Evolutionary conservation across 2,888 invertebrate genomes (phyloP).

Genomic region (Synergus gifuensis): DNA sequence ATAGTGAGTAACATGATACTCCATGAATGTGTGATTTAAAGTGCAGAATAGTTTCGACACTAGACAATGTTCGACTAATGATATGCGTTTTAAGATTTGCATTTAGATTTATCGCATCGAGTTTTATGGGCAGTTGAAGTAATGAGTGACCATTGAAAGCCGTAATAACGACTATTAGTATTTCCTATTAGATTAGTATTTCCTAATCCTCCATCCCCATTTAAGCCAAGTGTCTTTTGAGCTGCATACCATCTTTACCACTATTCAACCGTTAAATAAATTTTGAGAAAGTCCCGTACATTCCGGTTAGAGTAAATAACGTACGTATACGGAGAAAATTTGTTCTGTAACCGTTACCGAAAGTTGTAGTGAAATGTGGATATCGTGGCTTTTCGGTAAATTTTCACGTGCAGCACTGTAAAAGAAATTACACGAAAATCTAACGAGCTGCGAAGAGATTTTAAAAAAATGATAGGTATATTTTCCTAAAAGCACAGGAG

Average conservation of each 20-base stretch:
- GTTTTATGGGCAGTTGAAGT: background rate
- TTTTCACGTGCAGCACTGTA: too few species aligned
- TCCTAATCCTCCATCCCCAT: background rate
- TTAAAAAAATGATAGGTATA: too few species aligned
- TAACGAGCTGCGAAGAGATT: too few species aligned
- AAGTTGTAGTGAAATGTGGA: too few species aligned
- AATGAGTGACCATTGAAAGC: background rate
- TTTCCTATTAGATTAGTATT: too few species aligned
- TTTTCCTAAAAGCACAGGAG: too few species aligned
- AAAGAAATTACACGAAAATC: too few species aligned
- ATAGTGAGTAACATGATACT: slow-evolving; percentile 29
- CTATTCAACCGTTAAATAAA: slow-evolving; percentile 4
- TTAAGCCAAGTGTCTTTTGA: background rate
- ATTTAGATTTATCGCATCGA: background rate
- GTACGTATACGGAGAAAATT: too few species aligned
- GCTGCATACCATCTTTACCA: background rate
- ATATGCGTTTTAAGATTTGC: background rate
- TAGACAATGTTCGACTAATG: background rate
- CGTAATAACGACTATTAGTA: too few species aligned
- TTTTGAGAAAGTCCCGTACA: slow-evolving; percentile 38
- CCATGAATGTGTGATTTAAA: slow-evolving; percentile 10
- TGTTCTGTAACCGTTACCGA: too few species aligned
- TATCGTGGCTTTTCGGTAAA: too few species aligned
- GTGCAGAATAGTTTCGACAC: background rate
- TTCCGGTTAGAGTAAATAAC: slow-evolving; percentile 37